phyloP scores from a whole-genome alignment of 2,113 vertebrate species.

The Tautogolabrus adspersus region DNA sequence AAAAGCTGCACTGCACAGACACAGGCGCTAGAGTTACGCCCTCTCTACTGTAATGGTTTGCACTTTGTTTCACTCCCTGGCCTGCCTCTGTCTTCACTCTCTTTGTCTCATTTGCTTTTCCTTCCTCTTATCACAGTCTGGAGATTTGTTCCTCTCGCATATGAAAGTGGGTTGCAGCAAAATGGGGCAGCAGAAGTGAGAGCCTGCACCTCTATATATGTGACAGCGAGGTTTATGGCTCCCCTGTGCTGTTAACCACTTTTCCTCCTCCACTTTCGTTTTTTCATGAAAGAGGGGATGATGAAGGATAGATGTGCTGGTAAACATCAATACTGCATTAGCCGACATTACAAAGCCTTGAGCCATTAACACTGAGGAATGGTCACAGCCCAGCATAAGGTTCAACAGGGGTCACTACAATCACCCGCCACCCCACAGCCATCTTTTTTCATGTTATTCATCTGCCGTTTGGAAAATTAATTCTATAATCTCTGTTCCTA shows the following conservation, averaged over 20 bases:
- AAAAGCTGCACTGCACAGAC: conserved; percentile 61
- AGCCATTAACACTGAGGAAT: conserved; percentile 82
- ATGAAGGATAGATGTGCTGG: conserved; percentile 78
- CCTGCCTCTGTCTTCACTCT: conserved; percentile 33
- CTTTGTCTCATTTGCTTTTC: conserved; percentile 36
- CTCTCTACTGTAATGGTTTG: conserved; percentile 56
- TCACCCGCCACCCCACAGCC: conserved; percentile 51
- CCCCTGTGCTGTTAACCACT: conserved; percentile 75
- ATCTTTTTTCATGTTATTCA: conserved; percentile 43
- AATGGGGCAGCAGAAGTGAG: conserved; percentile 55
- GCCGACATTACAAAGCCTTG: conserved; percentile 78
- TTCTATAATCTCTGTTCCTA: conserved; percentile 17
- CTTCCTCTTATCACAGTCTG: conserved; percentile 17
- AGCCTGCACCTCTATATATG: conserved; percentile 26
- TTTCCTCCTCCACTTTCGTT: conserved; percentile 59
- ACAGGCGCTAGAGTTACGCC: conserved; percentile 55
- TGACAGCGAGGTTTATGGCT: conserved; percentile 77
- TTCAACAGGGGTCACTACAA: conserved; percentile 77
- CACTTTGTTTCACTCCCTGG: conserved; percentile 49
- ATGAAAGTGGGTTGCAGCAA: conserved; percentile 62
- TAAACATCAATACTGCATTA: conserved; percentile 90
- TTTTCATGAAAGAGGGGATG: conserved; percentile 70
- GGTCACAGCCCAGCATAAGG: conserved; percentile 67
- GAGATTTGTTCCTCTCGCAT: conserved; percentile 59
- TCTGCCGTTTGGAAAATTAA: conserved; percentile 30